Base-by-base conservation (phyloP, 2,888 invertebrate genomes). In the Crocallis elinguaria region DNA sequence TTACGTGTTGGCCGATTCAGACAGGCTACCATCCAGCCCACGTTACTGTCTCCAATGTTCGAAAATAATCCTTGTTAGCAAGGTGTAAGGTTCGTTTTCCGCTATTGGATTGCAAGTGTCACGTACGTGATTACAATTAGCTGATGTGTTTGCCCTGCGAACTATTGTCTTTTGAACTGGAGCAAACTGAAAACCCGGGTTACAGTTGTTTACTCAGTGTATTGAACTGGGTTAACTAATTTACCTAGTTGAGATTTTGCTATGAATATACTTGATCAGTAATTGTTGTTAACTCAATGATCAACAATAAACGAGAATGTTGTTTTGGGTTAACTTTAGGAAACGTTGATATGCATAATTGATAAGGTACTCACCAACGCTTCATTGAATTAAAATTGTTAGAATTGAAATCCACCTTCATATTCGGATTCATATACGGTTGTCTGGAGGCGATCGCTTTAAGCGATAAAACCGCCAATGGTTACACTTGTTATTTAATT, bases 71-170 rank as follows among this genome's bases (percentile, higher is more conserved):
- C 5, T 14, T 48, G 9, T 39, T 1, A 3, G 6, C 2, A 9
- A 8, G 16, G 1, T 7, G 9, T 41, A 49, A 30, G 42, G 30
- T 36, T 19, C 1, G 11, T 29, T 3, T 49, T 42, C 13, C 8
- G 8, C 1, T 17, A 7, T 9, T 4, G 9, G 13, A 12, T 19
- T 9, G n/a, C 42, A 42, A 29, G 41, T 29, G 49, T 63, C 59
- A 71, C 60, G n/a, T 53, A 45, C 35, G 50, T 54, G 41, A 60
- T 66, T 59, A 58, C 51, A 61, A 60, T 71, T 62, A 71, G 60
- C 46, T 32, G 13, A 35, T 23, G 39, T 56, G 46, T 58, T 36
- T 36, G 36, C 27, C 27, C 43, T 53, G 13, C 35, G 14, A 38
- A 58, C 60, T 60, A 55, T 60, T 59, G 68, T 48, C 29, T 44